These are phyloP conservation scores for Tichodroma muraria DNA, from an alignment of 2,113 vertebrate species.

Conservation along the genomic window DNA sequence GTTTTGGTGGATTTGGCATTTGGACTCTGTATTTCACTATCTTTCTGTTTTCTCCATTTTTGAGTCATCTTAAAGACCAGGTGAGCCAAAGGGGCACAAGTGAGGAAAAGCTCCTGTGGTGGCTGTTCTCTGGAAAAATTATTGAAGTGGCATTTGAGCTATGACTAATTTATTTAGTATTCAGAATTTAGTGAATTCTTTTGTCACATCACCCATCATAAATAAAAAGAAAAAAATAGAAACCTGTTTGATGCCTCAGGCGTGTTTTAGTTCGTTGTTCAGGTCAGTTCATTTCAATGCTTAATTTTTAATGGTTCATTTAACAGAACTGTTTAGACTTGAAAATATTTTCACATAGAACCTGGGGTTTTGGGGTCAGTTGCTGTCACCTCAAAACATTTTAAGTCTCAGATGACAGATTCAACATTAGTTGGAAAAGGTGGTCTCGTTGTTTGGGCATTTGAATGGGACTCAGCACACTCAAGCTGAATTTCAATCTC, in stretches of 20 bases:
- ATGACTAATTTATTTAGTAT: constrained; percentile 73
- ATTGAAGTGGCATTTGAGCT: constrained; percentile 59
- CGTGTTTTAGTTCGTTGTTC: constrained; percentile 63
- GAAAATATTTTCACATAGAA: constrained; percentile 66
- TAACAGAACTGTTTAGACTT: constrained; percentile 53
- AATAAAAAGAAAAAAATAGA: constrained; percentile 70
- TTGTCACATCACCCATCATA: constrained; percentile 60
- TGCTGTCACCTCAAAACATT: constrained; percentile 40
- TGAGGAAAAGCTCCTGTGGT: background rate
- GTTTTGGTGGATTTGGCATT: background rate
- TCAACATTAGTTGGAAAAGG: background rate
- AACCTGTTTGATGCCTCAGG: constrained; percentile 70
- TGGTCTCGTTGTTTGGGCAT: background rate
- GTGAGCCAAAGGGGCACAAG: constrained; percentile 27
- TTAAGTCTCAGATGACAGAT: background rate
- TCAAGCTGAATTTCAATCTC: background rate
- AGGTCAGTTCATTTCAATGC: constrained; percentile 74
- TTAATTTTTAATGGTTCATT: constrained; percentile 72
- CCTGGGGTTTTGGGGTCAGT: constrained; percentile 26
- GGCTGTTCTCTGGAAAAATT: constrained; percentile 32
- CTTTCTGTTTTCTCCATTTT: background rate
- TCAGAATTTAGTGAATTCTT: constrained; percentile 67
- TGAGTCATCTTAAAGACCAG: background rate
- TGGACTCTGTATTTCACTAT: background rate
- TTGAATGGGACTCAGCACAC: background rate